Conservation (phyloP, 2,797 vertebrate species). For the Trachops cirrhosus region DNA sequence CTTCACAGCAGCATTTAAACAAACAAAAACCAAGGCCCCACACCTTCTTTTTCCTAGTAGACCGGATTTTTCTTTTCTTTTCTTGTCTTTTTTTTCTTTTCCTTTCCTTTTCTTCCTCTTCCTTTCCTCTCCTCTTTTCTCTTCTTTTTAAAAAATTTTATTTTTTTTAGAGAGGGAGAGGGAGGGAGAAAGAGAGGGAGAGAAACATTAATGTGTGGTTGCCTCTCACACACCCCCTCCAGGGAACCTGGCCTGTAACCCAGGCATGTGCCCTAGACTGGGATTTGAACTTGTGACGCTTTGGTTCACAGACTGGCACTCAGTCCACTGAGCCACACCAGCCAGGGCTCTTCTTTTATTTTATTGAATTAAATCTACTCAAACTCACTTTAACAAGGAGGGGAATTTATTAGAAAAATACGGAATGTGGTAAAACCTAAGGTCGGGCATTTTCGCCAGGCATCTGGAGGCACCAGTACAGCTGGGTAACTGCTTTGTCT, state of each 20-base stretch:
- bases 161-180: no score
- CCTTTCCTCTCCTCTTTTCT: no score
- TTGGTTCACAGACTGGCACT: no score
- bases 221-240: no score
- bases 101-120: rapidly evolving
- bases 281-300: no score
- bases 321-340: no score
- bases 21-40: not conserved
- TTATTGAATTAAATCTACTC: not conserved
- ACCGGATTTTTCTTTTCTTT: not conserved
- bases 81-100: not conserved
- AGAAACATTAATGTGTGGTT: no score
- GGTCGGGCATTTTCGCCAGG: not conserved
- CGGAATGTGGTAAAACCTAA: not conserved
- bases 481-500: not conserved
- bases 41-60: not conserved
- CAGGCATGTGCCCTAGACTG: no score
- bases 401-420: not conserved
- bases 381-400: not conserved
- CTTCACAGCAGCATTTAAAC: not conserved
- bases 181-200: no score
- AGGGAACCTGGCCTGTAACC: no score
- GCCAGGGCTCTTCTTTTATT: not conserved
- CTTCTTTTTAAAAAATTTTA: no score
- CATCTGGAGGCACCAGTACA: not conserved